Percentiles rank a stretch among this genome's conserved stretches.
Conservation (phyloP, 1,140 invertebrate species). For the Ceratina australensis region DNA sequence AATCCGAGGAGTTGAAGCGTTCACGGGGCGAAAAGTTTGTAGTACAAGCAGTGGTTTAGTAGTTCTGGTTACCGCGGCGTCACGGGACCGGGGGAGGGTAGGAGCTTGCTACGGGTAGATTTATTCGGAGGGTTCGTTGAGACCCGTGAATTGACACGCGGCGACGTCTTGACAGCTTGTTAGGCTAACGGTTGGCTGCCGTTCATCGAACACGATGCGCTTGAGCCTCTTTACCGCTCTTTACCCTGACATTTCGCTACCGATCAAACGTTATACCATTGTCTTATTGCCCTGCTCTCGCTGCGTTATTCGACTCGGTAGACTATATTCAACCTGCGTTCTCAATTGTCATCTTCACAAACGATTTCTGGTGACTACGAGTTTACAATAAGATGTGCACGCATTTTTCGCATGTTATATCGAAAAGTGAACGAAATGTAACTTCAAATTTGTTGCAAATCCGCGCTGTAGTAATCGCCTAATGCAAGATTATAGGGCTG, state of each 20-base stretch:
- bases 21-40: slow-evolving; percentile 20
- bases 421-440: too few relatives aligned
- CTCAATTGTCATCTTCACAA: background rate
- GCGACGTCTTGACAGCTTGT: slow-evolving; percentile 78
- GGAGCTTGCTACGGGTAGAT: slow-evolving; percentile 33
- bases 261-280: slow-evolving; percentile 41
- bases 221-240: slow-evolving; percentile 66
- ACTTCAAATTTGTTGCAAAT: too few relatives aligned
- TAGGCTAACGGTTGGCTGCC: slow-evolving; percentile 70
- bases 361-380: too few relatives aligned
- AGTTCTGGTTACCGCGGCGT: slow-evolving; percentile 12
- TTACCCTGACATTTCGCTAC: slow-evolving; percentile 63
- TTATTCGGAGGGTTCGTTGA: slow-evolving; percentile 59
- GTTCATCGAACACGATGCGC: slow-evolving; percentile 59
- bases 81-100: slow-evolving; percentile 1
- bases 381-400: too few relatives aligned
- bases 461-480: too few relatives aligned
- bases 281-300: background rate
- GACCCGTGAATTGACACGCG: slow-evolving; percentile 71
- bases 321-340: too few relatives aligned
- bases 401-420: too few relatives aligned
- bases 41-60: slow-evolving; percentile 23
- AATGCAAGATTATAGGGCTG: too few relatives aligned
- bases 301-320: background rate
- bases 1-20: slow-evolving; percentile 24